These are phyloP conservation scores for Leptopilina boulardi DNA, from an alignment of 1,140 invertebrate species.

Conservation along the genomic window DNA sequence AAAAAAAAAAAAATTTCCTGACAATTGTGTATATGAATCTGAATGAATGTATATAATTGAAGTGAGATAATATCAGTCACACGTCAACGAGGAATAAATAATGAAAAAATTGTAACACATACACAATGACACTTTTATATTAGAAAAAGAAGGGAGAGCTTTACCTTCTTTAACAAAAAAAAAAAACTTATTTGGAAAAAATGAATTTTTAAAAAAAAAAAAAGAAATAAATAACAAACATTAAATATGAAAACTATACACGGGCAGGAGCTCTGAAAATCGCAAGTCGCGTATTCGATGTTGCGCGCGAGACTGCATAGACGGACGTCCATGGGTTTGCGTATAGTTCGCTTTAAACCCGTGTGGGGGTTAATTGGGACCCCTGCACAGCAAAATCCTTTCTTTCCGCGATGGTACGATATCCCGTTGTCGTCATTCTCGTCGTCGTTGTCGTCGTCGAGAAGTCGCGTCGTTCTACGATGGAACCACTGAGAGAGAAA, in stretches of 20 bases:
- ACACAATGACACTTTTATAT: not conserved
- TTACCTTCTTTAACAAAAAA: too few relatives aligned
- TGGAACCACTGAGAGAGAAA: not conserved
- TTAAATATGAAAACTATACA: not conserved
- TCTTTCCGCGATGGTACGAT: slow-evolving; percentile 44
- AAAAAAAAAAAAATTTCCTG: too few relatives aligned
- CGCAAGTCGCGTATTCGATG: slow-evolving; percentile 57
- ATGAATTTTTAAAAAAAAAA: not conserved
- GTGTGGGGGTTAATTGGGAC: slow-evolving; percentile 52
- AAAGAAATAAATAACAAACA: not conserved
- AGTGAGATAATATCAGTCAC: not conserved
- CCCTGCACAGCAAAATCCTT: slow-evolving; percentile 46
- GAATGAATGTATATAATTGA: not conserved
- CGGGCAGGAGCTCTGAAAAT: slow-evolving; percentile 33
- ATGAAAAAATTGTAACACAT: not conserved
- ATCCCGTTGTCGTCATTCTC: slow-evolving; percentile 32
- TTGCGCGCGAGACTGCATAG: slow-evolving; percentile 65
- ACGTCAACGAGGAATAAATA: not conserved
- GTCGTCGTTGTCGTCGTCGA: slow-evolving; percentile 37
- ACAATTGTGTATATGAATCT: not conserved
- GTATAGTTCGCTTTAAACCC: slow-evolving; percentile 42
- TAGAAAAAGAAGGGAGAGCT: too few relatives aligned
- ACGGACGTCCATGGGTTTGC: slow-evolving; percentile 61
- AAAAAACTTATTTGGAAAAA: too few relatives aligned
- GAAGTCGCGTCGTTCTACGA: not conserved